Base-by-base conservation (phyloP, 1,140 invertebrate genomes). In the Hyposmocoma kahamanoa region DNA sequence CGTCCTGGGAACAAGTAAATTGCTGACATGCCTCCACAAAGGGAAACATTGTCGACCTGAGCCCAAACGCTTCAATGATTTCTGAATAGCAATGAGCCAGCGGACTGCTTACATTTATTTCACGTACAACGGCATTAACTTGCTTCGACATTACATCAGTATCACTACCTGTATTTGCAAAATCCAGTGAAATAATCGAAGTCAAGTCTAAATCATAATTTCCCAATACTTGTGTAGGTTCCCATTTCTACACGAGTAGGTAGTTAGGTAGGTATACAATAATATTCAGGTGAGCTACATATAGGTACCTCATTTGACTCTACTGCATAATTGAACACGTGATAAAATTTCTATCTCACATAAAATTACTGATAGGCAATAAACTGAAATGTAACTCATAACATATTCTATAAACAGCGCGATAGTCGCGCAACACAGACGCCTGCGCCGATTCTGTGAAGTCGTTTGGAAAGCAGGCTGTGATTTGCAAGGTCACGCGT, bases 401-500 rank as follows among this genome's bases (percentile, higher is more conserved):
- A 76, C 70, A 82, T 81, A 84, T 84, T 84, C 78, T 72, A 80
- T 65, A 72, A 70, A 80, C 68, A 74, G 50, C 54, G 53, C 69
- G 66, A 71, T 64, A 51, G 73, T 72, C 74, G 69, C 72, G 77
- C 73, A 78, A 76, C 66, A 73, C 71, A 81, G 73, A 79, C 77
- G 78, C 73, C 32, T 11, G 32, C 41, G 61, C 55, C 75, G 75
- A 68, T 84, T 84, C 81, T 73, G 62, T 70, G 81, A 84, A 84
- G 79, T 75, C 77, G 77, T 84, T 84, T 84, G 77, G 79, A 84
- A 84, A 84, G 79, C 79, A 84, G 79, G 79, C 76, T 83, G 79
- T 84, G 79, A 83, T 83, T 83, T 84, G 81, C 81, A 84, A 84
- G 81, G 81, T 84, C 81, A 83, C 79, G 75, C 79, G 76, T 76